Conservation (phyloP, 2,113 vertebrate species). For the Oreochromis niloticus region DNA sequence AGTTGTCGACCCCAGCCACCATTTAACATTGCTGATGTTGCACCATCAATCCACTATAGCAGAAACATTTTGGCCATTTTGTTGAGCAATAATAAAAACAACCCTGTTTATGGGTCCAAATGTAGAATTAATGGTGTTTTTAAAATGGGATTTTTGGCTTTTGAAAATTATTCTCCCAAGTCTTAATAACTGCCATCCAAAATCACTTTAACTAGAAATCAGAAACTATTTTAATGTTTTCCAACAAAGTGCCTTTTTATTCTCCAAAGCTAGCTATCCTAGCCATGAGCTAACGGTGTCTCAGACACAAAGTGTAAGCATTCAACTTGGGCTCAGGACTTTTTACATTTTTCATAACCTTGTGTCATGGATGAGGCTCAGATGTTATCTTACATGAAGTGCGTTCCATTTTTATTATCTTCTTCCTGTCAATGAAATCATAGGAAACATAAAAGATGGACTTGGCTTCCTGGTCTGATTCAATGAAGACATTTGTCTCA, state of each 20-base stretch:
- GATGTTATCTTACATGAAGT: background rate
- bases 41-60: background rate
- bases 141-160: background rate
- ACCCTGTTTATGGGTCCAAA: fast-evolving
- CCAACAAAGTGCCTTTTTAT: background rate
- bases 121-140: background rate
- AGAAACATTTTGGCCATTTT: background rate
- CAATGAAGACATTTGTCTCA: background rate
- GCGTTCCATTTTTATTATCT: fast-evolving
- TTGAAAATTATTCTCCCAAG: background rate
- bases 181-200: background rate
- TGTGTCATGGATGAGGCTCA: background rate
- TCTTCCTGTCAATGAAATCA: background rate
- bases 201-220: fast-evolving
- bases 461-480: background rate
- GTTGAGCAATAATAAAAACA: background rate
- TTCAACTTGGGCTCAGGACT: background rate
- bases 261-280: background rate
- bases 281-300: background rate
- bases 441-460: fast-evolving
- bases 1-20: background rate
- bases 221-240: background rate
- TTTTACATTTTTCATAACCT: background rate
- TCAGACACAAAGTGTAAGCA: background rate
- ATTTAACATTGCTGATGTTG: background rate